Evolutionary conservation across 2,888 invertebrate genomes (phyloP).

Genomic region (Isoperla grammatica): DNA sequence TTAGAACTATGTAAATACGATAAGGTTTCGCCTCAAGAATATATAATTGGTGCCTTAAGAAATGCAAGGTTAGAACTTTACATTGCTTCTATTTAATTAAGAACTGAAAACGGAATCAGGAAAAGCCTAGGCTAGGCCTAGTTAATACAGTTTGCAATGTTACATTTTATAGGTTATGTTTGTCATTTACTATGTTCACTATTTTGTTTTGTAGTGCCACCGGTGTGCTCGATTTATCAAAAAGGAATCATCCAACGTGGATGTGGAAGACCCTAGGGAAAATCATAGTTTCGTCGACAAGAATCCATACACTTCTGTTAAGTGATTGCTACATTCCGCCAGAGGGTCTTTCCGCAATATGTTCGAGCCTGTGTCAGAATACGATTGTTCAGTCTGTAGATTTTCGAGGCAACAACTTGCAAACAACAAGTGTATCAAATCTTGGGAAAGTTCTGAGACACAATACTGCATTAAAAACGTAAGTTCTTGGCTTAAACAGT

Average conservation of each 20-base stretch:
- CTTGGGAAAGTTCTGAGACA: constrained; percentile 40
- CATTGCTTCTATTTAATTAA: background rate
- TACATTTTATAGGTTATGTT: background rate
- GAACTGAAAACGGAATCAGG: too few species aligned
- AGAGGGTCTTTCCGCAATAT: constrained; percentile 39
- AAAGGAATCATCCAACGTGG: constrained; percentile 38
- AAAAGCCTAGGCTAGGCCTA: too few species aligned
- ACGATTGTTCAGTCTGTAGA: constrained; percentile 40
- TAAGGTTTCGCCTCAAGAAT: constrained; percentile 19
- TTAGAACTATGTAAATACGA: constrained; percentile 16
- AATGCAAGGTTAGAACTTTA: constrained; percentile 21
- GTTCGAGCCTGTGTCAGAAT: constrained; percentile 41
- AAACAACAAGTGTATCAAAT: constrained; percentile 37
- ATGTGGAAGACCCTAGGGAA: constrained; percentile 41
- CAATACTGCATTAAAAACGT: constrained; percentile 39
- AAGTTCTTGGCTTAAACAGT: constrained; percentile 32
- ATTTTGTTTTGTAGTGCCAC: constrained; percentile 35
- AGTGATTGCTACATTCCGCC: constrained; percentile 43
- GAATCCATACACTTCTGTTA: constrained; percentile 40
- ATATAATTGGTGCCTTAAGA: constrained; percentile 17
- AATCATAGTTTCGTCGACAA: constrained; percentile 40
- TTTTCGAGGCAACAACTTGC: constrained; percentile 43
- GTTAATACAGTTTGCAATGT: background rate
- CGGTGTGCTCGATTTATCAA: constrained; percentile 37
- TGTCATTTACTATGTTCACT: background rate